Conservation (phyloP, 2,113 vertebrate species). For the Chitala chitala region DNA sequence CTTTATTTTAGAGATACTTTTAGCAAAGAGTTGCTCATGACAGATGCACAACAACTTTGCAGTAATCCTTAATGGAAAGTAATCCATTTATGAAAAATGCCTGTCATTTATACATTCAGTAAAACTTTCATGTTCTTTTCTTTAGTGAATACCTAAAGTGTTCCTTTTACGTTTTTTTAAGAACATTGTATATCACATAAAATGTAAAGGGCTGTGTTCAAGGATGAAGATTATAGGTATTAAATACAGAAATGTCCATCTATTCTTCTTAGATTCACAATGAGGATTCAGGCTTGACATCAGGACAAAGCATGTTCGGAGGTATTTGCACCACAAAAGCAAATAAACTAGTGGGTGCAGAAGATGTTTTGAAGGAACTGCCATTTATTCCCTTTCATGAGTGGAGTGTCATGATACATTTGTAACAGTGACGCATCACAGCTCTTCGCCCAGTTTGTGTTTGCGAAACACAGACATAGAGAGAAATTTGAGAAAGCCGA, state of each 20-base stretch:
- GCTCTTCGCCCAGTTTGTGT: background rate
- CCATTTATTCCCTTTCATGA: background rate
- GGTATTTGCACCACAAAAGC: slow-evolving; percentile 22
- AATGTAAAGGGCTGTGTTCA: slow-evolving; percentile 7
- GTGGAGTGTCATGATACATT: background rate
- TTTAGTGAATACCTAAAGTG: background rate
- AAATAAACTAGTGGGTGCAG: background rate
- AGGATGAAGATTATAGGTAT: slow-evolving; percentile 1
- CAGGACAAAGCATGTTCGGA: background rate
- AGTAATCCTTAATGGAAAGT: no score
- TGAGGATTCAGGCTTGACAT: background rate
- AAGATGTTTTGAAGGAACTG: background rate
- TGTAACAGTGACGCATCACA: background rate
- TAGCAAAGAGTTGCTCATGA: no score
- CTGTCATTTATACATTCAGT: no score
- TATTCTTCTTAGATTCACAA: background rate
- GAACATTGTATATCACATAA: background rate
- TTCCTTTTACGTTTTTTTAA: background rate
- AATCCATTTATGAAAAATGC: no score
- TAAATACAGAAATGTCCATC: background rate
- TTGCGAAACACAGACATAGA: no score
- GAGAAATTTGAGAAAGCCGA: no score
- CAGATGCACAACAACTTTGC: no score
- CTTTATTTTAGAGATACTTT: no score
- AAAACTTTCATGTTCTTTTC: background rate